Conservation (phyloP, 2,113 vertebrate species). For the Dromas ardeola region DNA sequence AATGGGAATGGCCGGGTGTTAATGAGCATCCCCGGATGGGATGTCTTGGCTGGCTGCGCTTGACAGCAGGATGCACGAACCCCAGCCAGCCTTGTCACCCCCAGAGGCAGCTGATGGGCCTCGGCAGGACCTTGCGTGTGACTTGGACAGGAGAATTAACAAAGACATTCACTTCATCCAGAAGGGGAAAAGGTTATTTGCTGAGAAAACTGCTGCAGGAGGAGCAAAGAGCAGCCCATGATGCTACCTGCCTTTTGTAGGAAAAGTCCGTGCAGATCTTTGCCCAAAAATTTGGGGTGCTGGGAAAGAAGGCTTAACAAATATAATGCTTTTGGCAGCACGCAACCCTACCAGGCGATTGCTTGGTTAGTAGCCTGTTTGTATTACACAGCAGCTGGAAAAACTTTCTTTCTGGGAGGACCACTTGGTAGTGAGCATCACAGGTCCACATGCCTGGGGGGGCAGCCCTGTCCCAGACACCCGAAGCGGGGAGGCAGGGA, state of each 20-base stretch:
- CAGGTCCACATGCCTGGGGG: too few relatives aligned
- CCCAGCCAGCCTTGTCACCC: background rate
- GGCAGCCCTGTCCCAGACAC: background rate
- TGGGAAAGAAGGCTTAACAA: background rate
- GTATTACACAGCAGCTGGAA: background rate
- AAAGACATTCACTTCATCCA: background rate
- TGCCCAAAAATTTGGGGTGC: background rate
- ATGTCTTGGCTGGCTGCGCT: background rate
- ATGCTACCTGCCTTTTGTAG: background rate
- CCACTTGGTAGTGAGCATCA: background rate
- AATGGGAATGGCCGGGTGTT: background rate
- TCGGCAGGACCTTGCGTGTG: background rate
- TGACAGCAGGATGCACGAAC: background rate
- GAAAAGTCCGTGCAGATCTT: background rate
- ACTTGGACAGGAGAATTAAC: background rate
- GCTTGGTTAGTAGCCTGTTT: background rate
- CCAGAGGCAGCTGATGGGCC: background rate
- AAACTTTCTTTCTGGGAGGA: background rate
- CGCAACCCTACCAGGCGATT: accelerated
- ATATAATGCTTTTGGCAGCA: background rate
- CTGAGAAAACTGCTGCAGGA: background rate
- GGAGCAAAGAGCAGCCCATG: background rate
- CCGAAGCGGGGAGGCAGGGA: too few relatives aligned
- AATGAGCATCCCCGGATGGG: conserved; percentile 12
- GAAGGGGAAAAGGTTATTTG: background rate